These are phyloP conservation scores for Epizoanthus stellaris DNA, from an alignment of 92 coral and sea anemone species.

Conservation along the genomic window DNA sequence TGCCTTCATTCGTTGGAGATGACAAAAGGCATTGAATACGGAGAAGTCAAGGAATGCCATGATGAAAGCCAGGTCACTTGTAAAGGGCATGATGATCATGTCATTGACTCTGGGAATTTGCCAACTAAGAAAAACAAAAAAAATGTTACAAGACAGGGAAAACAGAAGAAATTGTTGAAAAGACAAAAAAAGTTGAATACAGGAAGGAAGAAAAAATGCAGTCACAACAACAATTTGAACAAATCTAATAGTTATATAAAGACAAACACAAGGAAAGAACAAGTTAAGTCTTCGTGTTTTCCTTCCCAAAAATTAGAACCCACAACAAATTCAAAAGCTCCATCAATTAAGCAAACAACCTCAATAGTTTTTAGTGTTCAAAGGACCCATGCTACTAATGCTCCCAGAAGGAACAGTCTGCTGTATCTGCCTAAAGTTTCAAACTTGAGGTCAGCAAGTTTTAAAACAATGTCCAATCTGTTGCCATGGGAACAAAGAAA, in stretches of 20 bases:
- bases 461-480: neutral
- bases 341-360: conserved; percentile 8
- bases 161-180: conserved; percentile 22
- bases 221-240: conserved; percentile 23
- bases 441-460: conserved; percentile 3
- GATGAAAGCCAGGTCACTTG: conserved; percentile 17
- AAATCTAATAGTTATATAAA: conserved; percentile 32
- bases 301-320: conserved; percentile 9
- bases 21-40: neutral
- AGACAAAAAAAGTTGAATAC: neutral
- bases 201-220: conserved; percentile 34
- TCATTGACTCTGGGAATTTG: conserved; percentile 38
- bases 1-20: conserved; percentile 12
- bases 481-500: conserved; percentile 40
- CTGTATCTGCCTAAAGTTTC: conserved; percentile 72
- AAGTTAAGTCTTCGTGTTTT: neutral
- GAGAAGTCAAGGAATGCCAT: neutral
- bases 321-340: neutral
- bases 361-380: conserved; percentile 53
- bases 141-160: conserved; percentile 47
- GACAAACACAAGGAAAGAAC: neutral
- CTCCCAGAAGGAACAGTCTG: conserved; percentile 51
- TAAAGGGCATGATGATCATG: conserved; percentile 24
- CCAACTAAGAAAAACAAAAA: conserved; percentile 42
- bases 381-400: conserved; percentile 62